Evolutionary conservation across 2,113 vertebrate genomes (phyloP).

Genomic region (Eudyptes chrysolophus): DNA sequence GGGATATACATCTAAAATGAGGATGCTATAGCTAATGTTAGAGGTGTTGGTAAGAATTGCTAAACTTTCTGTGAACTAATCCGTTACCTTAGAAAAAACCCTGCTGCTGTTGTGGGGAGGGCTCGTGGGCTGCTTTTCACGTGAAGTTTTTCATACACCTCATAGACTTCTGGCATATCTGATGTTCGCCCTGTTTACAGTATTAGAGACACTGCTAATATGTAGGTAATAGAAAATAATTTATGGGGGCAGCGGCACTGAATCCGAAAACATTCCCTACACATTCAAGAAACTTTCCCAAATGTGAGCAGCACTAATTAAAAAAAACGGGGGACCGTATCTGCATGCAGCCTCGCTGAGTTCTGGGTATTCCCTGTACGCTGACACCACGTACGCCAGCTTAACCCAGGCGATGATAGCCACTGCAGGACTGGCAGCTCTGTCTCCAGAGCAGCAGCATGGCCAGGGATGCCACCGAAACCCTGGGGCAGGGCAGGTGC

Average conservation of each 20-base stretch:
- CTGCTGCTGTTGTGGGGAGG: background rate
- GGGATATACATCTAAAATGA: background rate
- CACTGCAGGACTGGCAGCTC: background rate
- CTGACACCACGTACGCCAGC: rapidly evolving
- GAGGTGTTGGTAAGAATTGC: background rate
- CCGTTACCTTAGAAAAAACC: background rate
- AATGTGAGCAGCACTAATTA: background rate
- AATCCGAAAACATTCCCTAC: background rate
- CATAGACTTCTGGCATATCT: background rate
- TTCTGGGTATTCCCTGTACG: background rate
- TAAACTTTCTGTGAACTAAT: background rate
- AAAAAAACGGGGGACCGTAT: background rate
- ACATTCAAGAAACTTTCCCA: background rate
- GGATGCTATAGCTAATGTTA: background rate
- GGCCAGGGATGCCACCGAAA: background rate
- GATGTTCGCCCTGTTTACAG: background rate
- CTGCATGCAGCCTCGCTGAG: background rate
- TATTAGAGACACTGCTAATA: background rate
- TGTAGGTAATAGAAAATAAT: background rate
- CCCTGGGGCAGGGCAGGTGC: background rate
- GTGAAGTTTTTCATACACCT: background rate
- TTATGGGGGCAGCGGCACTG: background rate
- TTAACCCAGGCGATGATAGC: background rate
- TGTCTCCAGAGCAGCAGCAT: background rate
- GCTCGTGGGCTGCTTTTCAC: background rate